Evolutionary conservation across 2,113 vertebrate genomes (phyloP).

Genomic region (Chamaea fasciata): DNA sequence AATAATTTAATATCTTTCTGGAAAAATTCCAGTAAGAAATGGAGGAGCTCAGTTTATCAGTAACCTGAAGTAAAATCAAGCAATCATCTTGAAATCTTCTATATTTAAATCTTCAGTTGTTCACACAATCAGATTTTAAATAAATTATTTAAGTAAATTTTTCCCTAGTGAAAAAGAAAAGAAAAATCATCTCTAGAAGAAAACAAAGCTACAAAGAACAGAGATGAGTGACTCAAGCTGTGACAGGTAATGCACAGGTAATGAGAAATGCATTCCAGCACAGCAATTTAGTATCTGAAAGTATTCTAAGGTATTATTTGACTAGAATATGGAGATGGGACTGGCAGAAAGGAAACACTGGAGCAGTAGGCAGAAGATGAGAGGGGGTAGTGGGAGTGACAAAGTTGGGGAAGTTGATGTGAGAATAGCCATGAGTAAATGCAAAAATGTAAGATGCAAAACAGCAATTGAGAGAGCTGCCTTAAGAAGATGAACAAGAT

Average conservation of each 20-base stretch:
- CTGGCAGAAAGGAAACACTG: neutral
- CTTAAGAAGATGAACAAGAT: neutral
- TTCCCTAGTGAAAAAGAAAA: neutral
- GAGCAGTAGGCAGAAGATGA: neutral
- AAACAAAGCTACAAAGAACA: neutral
- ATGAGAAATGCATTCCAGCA: neutral
- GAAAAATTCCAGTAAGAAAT: neutral
- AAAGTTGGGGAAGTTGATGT: neutral
- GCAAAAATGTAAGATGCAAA: neutral
- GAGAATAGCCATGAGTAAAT: neutral
- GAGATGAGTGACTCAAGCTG: neutral
- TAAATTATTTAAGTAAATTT: neutral
- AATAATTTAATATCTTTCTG: neutral
- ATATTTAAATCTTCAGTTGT: neutral
- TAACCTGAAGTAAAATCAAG: neutral
- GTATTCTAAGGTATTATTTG: neutral
- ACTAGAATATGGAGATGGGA: neutral
- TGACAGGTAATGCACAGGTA: neutral
- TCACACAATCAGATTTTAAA: neutral
- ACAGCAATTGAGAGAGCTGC: neutral
- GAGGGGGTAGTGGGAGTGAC: neutral
- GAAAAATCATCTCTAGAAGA: neutral
- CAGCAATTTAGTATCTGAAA: neutral
- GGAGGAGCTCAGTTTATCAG: neutral
- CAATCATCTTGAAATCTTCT: neutral